Base-by-base conservation (phyloP, 30 jellyfish, hydroid and myxozoan genomes). In the Cassiopea andromeda region DNA sequence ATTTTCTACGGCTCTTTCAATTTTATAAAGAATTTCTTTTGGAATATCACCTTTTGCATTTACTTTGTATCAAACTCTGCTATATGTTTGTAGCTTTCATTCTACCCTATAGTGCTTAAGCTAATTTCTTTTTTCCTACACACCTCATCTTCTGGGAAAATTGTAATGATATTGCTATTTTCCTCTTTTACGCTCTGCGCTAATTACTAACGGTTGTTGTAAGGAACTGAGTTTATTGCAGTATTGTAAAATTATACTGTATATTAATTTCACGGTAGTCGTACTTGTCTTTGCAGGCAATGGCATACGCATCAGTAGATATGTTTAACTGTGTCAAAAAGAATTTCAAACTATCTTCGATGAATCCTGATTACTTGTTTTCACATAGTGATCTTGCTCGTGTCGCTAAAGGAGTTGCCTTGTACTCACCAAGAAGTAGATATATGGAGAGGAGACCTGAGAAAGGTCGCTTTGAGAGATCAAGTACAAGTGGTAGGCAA, bases 311-410 rank as follows among this genome's bases (percentile, higher is more conserved):
- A 2, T 60, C 95, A 12, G 92, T 92, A 2, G 91, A 81, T 44
- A 48, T 92, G 12, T 88, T 72, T 81, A 7, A 44, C 72, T 17
- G 64, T 43, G 77, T 92, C 61, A 87, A 79, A 19, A 80, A 66
- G 46, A 74, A 46, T 48, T 68, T 92, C 45, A 44, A 46, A 1
- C 57, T 84, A 10, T 60, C 80, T 4, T 88, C 85, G 8, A 45
- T 79, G 1, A 44, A 48, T 44, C 98, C 96, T 0, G 94, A 87
- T 44, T 92, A 46, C 48, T 48, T 92, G 44, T 92, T 92, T 75
- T 92, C 98, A 16, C 93, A 77, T 45, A 96, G 87, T 71, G 98
- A 87, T 45, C 80, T 92, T 0, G 90, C 94, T 15, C 86, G 90
- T 18, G 59, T 92, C 10, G 88, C 90, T 58, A 92, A 92, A 60